These are phyloP conservation scores for Henricia sp. DNA, from an alignment of 53 echinoderm and acorn worm species.

Conservation along the genomic window DNA sequence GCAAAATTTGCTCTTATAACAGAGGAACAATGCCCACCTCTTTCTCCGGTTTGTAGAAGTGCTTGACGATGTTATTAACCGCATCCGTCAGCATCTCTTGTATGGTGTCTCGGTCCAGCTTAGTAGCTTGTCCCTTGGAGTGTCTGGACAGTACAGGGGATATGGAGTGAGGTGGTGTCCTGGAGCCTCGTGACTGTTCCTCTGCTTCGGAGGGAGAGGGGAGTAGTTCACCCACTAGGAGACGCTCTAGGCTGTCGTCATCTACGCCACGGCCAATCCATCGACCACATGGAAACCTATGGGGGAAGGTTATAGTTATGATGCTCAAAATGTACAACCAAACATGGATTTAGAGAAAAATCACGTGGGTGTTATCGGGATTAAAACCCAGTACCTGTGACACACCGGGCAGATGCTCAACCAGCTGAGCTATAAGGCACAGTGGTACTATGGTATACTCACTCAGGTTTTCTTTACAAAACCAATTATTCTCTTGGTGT, in stretches of 20 bases:
- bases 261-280: slow-evolving; percentile 96
- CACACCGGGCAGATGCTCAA: too few relatives aligned
- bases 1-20: too few relatives aligned
- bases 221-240: slow-evolving; percentile 89
- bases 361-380: too few relatives aligned
- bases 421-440: too few relatives aligned
- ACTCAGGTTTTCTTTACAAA: too few relatives aligned
- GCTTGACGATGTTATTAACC: slow-evolving; percentile 98
- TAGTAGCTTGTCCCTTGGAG: slow-evolving; percentile 54
- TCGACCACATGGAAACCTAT: slow-evolving; percentile 91
- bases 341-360: too few relatives aligned
- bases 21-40: slow-evolving; percentile 74
- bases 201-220: slow-evolving; percentile 73
- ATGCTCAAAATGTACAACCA: too few relatives aligned
- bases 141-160: slow-evolving; percentile 58
- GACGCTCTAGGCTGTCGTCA: slow-evolving; percentile 92
- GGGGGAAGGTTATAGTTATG: too few relatives aligned
- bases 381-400: too few relatives aligned
- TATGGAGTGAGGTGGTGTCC: slow-evolving; percentile 77
- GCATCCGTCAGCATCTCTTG: slow-evolving; percentile 99
- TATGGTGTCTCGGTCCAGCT: slow-evolving; percentile 84
- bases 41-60: slow-evolving; percentile 99
- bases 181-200: slow-evolving; percentile 76
- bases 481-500: too few relatives aligned
- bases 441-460: too few relatives aligned